Conservation (phyloP, 2,888 invertebrate genomes). For the Oscheius myriophilus region DNA sequence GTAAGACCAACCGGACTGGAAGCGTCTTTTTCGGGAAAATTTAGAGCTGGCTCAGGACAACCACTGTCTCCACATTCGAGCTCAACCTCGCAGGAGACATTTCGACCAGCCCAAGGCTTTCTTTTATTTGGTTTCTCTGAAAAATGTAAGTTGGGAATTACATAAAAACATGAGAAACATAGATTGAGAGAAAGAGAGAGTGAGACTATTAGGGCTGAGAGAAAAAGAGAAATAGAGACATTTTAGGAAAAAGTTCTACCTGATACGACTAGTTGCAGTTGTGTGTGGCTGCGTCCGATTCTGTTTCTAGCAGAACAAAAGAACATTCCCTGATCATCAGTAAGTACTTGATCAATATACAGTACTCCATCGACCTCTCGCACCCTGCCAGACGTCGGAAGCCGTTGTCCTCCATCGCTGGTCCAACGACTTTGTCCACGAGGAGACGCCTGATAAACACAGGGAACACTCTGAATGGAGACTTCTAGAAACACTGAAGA, state of each 20-base stretch:
- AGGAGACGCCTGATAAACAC: conserved; percentile 63
- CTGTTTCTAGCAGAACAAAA: conserved; percentile 65
- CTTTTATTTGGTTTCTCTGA: conserved; percentile 16
- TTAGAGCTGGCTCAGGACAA: conserved; percentile 63
- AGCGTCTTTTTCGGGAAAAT: conserved; percentile 59
- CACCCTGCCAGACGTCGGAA: conserved; percentile 44
- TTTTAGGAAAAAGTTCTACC: conserved; percentile 33
- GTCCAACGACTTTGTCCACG: conserved; percentile 58
- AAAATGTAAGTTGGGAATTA: background rate
- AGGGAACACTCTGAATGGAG: conserved; percentile 52
- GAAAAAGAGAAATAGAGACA: too few species aligned
- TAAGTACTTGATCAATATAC: conserved; percentile 44
- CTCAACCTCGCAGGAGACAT: conserved; percentile 54
- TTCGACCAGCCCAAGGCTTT: conserved; percentile 3
- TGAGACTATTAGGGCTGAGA: too few species aligned
- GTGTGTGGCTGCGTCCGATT: conserved; percentile 58
- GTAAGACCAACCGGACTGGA: background rate
- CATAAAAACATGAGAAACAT: too few species aligned
- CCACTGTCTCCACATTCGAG: conserved; percentile 44
- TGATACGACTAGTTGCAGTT: conserved; percentile 60
- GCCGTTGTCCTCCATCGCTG: conserved; percentile 42
- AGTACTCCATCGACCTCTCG: conserved; percentile 48
- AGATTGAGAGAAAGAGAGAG: too few species aligned
- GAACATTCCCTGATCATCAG: conserved; percentile 62
- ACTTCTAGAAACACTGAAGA: background rate